Conservation (phyloP, 2,888 invertebrate species). For the Stenurella melanura region DNA sequence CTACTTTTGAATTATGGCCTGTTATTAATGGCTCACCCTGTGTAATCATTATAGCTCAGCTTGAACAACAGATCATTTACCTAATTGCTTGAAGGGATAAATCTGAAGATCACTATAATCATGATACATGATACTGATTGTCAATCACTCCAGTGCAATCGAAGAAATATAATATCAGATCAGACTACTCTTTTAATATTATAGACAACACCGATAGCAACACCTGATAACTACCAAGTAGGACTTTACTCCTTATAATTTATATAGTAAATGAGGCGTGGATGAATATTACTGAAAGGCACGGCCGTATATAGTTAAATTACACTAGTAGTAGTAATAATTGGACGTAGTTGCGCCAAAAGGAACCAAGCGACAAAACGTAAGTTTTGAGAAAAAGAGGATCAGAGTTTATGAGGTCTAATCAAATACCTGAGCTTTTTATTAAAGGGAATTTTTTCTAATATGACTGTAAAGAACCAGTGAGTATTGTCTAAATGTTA, state of each 20-base stretch:
- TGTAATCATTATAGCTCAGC: no score
- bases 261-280: constrained; percentile 11
- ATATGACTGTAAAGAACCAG: no score
- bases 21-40: no score
- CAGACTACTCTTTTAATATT: neutral
- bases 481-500: no score
- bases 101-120: neutral
- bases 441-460: no score
- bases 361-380: no score
- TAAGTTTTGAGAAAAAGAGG: no score
- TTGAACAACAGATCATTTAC: neutral
- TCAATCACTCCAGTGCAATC: neutral
- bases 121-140: neutral
- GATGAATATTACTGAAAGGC: neutral
- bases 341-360: no score
- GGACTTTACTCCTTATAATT: neutral
- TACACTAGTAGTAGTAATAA: no score
- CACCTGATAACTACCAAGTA: neutral
- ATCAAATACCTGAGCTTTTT: no score
- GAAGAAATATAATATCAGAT: neutral
- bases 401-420: no score
- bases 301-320: neutral
- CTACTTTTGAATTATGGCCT: no score
- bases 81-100: neutral
- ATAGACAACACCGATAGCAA: neutral